Evolutionary conservation across 30 jellyfish, hydroid and myxozoan species (phyloP).

Genomic region (Turritopsis rubra): DNA sequence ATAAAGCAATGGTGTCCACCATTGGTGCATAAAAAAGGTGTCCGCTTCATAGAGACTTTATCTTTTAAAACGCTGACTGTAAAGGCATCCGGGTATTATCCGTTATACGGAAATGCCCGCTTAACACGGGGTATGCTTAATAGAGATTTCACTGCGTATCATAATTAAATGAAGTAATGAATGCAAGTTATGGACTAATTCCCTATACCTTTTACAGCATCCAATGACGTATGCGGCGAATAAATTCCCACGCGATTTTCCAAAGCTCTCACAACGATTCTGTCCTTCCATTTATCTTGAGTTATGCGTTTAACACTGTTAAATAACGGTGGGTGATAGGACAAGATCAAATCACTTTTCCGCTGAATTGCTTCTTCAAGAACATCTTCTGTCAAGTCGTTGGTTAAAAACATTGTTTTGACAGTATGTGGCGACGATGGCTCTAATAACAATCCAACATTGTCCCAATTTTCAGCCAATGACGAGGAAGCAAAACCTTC

Average conservation of each 20-base stretch:
- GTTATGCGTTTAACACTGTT: slow-evolving; percentile 55
- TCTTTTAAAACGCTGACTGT: too few relatives aligned
- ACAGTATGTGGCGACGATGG: slow-evolving; percentile 71
- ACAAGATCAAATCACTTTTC: slow-evolving; percentile 56
- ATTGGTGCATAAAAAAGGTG: too few relatives aligned
- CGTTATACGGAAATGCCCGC: too few relatives aligned
- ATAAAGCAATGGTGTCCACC: too few relatives aligned
- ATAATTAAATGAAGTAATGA: too few relatives aligned
- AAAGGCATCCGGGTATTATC: too few relatives aligned
- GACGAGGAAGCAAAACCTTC: slow-evolving; percentile 49
- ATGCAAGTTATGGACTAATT: too few relatives aligned
- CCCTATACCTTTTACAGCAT: slow-evolving; percentile 72
- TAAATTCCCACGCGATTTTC: slow-evolving; percentile 87
- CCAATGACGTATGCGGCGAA: slow-evolving; percentile 91
- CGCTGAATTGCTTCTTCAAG: slow-evolving; percentile 57
- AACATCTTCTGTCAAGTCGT: slow-evolving; percentile 84
- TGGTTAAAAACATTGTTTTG: slow-evolving; percentile 59
- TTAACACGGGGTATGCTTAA: too few relatives aligned
- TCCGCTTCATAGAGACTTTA: too few relatives aligned
- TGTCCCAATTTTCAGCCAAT: slow-evolving; percentile 98
- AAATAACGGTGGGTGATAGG: slow-evolving; percentile 97
- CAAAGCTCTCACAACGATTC: slow-evolving; percentile 50
- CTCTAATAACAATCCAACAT: slow-evolving; percentile 91
- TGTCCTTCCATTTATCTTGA: slow-evolving; percentile 75
- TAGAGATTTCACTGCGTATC: too few relatives aligned